Percentiles rank a stretch among this genome's conserved stretches.
These are phyloP conservation scores for Tapirus indicus DNA, from an alignment of 2,797 vertebrate species.

Conservation along the genomic window DNA sequence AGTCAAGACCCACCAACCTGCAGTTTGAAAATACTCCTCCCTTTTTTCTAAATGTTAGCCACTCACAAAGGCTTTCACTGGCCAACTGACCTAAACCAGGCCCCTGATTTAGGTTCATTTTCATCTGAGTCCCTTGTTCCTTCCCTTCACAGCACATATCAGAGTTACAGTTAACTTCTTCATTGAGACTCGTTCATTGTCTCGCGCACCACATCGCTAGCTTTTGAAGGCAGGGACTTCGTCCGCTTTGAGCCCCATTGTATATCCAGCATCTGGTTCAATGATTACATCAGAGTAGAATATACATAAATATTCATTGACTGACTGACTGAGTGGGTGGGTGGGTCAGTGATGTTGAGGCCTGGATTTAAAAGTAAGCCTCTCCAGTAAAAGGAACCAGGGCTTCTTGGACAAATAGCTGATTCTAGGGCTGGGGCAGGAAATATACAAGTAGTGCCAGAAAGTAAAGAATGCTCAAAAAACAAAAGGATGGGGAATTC, in stretches of 20 bases:
- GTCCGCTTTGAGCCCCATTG: neutral
- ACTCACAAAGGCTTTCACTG: neutral
- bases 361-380: neutral
- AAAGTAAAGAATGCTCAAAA: neutral
- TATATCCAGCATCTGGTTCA: neutral
- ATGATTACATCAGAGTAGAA: neutral
- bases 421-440: neutral
- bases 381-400: neutral
- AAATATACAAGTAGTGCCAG: neutral
- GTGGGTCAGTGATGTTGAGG: neutral
- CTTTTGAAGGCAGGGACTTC: neutral
- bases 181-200: neutral
- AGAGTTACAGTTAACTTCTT: neutral
- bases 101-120: neutral
- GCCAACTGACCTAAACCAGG: neutral
- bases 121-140: neutral
- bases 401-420: neutral
- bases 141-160: neutral
- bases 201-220: neutral
- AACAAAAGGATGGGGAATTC: neutral
- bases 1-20: neutral
- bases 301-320: neutral
- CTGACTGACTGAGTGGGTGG: neutral
- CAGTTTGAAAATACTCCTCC: neutral
- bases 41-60: neutral